Evolutionary conservation across 2,888 invertebrate species (phyloP).

Genomic region (Adineta ricciae): DNA sequence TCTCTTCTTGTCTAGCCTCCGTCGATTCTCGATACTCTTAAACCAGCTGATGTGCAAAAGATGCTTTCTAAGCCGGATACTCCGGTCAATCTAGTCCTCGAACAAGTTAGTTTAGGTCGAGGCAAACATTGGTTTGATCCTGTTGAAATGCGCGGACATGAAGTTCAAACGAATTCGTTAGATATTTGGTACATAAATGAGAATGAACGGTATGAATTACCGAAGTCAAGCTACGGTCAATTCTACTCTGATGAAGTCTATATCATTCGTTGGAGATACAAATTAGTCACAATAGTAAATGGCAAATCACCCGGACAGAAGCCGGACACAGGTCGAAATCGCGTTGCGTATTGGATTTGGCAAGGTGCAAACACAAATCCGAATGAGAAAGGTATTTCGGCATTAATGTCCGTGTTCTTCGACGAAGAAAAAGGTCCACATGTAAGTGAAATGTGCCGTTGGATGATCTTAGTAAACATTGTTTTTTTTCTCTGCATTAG

Average conservation of each 20-base stretch:
- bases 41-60: slow-evolving; percentile 11
- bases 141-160: slow-evolving; percentile 31
- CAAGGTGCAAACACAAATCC: slow-evolving; percentile 75
- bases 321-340: slow-evolving; percentile 61
- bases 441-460: slow-evolving; percentile 49
- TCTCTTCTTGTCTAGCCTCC: neutral
- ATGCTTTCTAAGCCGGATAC: neutral
- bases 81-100: neutral
- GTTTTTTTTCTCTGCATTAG: slow-evolving; percentile 39
- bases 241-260: slow-evolving; percentile 81
- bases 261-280: slow-evolving; percentile 78
- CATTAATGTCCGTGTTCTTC: slow-evolving; percentile 75
- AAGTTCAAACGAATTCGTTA: slow-evolving; percentile 56
- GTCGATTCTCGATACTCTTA: slow-evolving; percentile 1
- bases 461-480: neutral
- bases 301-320: slow-evolving; percentile 64
- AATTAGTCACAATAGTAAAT: neutral
- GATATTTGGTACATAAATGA: slow-evolving; percentile 78
- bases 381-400: slow-evolving; percentile 83
- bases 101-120: slow-evolving; percentile 18
- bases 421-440: slow-evolving; percentile 79
- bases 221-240: slow-evolving; percentile 62
- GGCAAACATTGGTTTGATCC: slow-evolving; percentile 6
- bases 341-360: slow-evolving; percentile 87
- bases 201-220: slow-evolving; percentile 65